Percentiles rank a stretch among this genome's conserved stretches.
Evolutionary conservation across 2,113 vertebrate genomes (phyloP).

Genomic region (Tor tambroides): DNA sequence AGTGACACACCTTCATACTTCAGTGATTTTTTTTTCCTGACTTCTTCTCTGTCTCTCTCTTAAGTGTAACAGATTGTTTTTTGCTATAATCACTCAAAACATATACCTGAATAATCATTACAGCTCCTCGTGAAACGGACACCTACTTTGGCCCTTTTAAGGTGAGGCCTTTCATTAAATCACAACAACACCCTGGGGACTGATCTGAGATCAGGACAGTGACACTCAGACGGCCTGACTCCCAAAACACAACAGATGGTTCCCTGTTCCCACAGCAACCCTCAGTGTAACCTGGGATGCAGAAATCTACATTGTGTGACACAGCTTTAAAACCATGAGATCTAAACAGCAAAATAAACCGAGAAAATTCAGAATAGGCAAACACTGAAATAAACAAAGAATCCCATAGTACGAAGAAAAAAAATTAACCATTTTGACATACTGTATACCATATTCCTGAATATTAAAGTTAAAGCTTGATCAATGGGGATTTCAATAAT

Average conservation of each 20-base stretch:
- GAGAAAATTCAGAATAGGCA: neutral
- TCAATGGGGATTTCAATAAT: neutral
- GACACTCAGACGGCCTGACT: neutral
- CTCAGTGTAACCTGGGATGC: neutral
- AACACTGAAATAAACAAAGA: neutral
- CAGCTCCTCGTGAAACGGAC: conserved; percentile 1
- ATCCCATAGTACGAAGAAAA: neutral
- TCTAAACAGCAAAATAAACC: neutral
- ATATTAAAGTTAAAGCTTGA: neutral
- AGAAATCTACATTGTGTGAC: neutral
- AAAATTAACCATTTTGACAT: neutral
- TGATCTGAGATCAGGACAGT: conserved; percentile 31
- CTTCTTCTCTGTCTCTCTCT: neutral
- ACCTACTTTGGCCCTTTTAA: conserved; percentile 21
- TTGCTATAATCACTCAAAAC: no score
- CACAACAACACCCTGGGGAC: conserved; percentile 30
- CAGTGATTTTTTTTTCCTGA: neutral
- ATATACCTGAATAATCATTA: conserved; percentile 2
- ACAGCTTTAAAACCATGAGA: neutral
- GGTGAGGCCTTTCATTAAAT: conserved; percentile 34
- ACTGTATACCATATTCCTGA: neutral
- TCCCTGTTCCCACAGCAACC: conserved; percentile 21
- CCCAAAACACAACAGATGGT: conserved; percentile 34
- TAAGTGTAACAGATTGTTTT: neutral
- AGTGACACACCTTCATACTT: neutral